These are phyloP conservation scores for Nymphalis io DNA, from an alignment of 1,140 invertebrate genomes.

Conservation along the genomic window DNA sequence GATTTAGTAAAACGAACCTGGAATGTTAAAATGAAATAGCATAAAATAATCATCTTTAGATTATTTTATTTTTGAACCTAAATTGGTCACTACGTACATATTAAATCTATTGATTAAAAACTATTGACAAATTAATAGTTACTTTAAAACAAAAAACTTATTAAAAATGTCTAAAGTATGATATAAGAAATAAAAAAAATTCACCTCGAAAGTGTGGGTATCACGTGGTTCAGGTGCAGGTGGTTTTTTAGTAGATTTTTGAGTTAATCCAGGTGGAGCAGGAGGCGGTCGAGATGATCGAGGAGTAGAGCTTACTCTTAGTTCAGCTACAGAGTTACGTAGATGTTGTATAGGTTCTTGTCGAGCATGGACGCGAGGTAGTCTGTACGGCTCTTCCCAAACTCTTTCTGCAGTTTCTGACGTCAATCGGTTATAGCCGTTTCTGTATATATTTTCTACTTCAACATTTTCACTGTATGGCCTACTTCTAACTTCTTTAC, in stretches of 20 bases:
- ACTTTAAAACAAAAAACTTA: no score
- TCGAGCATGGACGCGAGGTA: conserved; percentile 64
- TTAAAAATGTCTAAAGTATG: no score
- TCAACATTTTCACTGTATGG: conserved; percentile 78
- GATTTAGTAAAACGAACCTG: conserved; percentile 86
- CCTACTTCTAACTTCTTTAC: conserved; percentile 62
- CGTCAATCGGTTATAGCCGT: conserved; percentile 64
- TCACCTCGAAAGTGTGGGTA: conserved; percentile 75
- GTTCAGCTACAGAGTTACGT: conserved; percentile 65
- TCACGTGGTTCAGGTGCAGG: conserved; percentile 75
- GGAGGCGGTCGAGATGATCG: conserved; percentile 61
- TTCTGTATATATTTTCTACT: conserved; percentile 63
- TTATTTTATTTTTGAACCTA: no score
- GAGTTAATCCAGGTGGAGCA: conserved; percentile 52
- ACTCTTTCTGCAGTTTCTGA: conserved; percentile 55
- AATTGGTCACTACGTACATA: no score
- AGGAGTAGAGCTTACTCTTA: conserved; percentile 68
- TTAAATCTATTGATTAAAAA: no score
- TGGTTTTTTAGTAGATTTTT: conserved; percentile 57
- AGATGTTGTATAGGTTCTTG: conserved; percentile 69
- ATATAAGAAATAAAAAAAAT: not conserved
- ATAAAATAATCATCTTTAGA: not conserved
- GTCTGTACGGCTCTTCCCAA: conserved; percentile 71
- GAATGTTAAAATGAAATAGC: conserved; percentile 38
- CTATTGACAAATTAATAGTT: no score